Evolutionary conservation across 2,113 vertebrate genomes (phyloP), one percentile per base, ranked within the genome.

Genomic region (Cochlearius cochlearius): DNA sequence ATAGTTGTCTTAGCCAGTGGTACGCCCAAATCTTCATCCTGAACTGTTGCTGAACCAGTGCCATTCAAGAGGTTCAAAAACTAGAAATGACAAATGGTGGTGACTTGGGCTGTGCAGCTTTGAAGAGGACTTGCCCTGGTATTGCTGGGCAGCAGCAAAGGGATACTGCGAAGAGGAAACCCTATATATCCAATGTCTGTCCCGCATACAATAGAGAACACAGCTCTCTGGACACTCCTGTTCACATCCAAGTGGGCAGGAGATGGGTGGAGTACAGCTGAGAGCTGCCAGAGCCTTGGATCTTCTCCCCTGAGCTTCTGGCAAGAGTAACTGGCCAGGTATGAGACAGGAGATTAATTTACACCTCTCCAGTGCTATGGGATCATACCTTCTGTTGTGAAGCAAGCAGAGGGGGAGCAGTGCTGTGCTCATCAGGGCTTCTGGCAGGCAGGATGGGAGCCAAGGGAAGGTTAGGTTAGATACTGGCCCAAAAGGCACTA

Each of bases 161-260:
- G 18, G 53, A 71, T 64, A 29, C 22, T 15, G 27, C 7, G 12
- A 82, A 72, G 34, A 56, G 9, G 64, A 92, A 72, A 62, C 18
- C 25, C 19, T 30, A 3, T 26, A 2, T 29, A 52, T 13, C 10
- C 18, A 14, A 2, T 0, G 1, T 13, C 16, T 66, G 56, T 26
- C 11, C 59, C 47, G 20, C 14, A 8, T 15, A 16, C 12, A 23
- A 8, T 0, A 81, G 68, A 49, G 25, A 30, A 17, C 9, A 13
- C 16, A 36, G 38, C 30, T 67, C 43, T 76, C 69, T n/a, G 36
- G 75, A 56, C 15, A 2, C 11, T 26, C 38, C 22, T 52, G 10
- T 74, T 32, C 23, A 8, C 12, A 38, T 32, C 16, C 60, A n/a
- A 41, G 22, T 20, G 30, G 67, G 29, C 11, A 59, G 50, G 58